Evolutionary conservation across 2,888 invertebrate genomes (phyloP).

Genomic region (Marronus borbonicus): DNA sequence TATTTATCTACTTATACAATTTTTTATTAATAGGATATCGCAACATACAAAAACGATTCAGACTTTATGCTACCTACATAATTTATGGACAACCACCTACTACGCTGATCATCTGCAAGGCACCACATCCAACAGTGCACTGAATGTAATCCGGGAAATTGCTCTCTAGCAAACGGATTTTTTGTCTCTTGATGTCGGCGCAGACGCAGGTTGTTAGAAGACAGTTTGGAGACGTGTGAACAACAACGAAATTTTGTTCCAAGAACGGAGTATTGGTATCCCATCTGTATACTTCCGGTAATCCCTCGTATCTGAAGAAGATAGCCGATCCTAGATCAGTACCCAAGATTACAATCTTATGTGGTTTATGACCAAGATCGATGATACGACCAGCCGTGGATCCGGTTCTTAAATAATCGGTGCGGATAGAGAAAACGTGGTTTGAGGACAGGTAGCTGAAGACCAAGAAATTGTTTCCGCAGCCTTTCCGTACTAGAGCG

Average conservation of each 20-base stretch:
- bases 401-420: conserved; percentile 72
- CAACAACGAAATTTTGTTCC: conserved; percentile 73
- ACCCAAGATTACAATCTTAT: conserved; percentile 74
- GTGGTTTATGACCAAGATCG: conserved; percentile 74
- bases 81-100: conserved; percentile 58
- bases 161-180: conserved; percentile 70
- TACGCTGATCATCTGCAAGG: conserved; percentile 69
- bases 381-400: conserved; percentile 73
- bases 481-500: conserved; percentile 71
- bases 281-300: conserved; percentile 78
- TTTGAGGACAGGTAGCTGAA: conserved; percentile 76
- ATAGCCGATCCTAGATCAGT: conserved; percentile 75
- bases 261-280: conserved; percentile 75
- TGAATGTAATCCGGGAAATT: conserved; percentile 79
- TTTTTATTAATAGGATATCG: background rate
- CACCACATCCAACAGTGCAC: conserved; percentile 76
- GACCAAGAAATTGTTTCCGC: conserved; percentile 72
- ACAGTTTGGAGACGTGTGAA: conserved; percentile 75
- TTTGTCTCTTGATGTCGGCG: conserved; percentile 74
- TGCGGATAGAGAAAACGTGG: conserved; percentile 74
- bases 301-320: conserved; percentile 77
- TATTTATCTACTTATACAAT: too few species aligned
- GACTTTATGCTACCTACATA: background rate
- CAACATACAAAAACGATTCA: conserved; percentile 13
- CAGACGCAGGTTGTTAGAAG: conserved; percentile 76